These are phyloP conservation scores for Drosophila mercatorum DNA, from an alignment of 2,888 invertebrate genomes.

Conservation along the genomic window DNA sequence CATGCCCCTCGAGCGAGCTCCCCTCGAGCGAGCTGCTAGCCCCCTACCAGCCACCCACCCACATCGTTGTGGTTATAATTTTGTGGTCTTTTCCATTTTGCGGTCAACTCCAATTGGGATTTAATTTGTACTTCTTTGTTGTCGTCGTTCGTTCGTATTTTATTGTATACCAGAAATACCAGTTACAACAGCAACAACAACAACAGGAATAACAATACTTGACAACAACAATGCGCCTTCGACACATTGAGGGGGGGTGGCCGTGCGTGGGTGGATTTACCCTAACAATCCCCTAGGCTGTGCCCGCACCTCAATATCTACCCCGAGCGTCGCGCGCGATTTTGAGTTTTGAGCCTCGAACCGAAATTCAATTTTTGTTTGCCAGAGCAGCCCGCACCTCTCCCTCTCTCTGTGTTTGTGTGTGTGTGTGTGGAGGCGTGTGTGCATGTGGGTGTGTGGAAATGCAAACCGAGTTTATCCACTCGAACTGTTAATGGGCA, in stretches of 20 bases:
- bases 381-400: conserved; percentile 7
- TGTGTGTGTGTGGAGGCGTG: conserved; percentile 18
- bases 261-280: not conserved
- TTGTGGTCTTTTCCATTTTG: conserved; percentile 79
- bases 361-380: conserved; percentile 77
- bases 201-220: conserved; percentile 27
- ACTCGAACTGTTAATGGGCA: conserved; percentile 81
- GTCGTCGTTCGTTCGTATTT: conserved; percentile 79
- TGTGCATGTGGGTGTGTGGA: conserved; percentile 37
- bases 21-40: too few relatives aligned
- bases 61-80: conserved; percentile 80
- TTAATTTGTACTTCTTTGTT: conserved; percentile 81
- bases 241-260: conserved; percentile 45
- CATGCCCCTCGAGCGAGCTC: conserved; percentile 20
- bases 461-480: conserved; percentile 79
- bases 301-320: not conserved
- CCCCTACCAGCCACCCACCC: conserved; percentile 17
- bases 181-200: conserved; percentile 18
- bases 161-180: conserved; percentile 67
- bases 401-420: conserved; percentile 2
- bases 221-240: conserved; percentile 68
- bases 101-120: conserved; percentile 81
- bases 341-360: conserved; percentile 75
- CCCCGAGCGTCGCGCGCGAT: conserved; percentile 62
- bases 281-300: not conserved